Conservation (phyloP, 2,113 vertebrate genomes). For the Notiomystis cincta region DNA sequence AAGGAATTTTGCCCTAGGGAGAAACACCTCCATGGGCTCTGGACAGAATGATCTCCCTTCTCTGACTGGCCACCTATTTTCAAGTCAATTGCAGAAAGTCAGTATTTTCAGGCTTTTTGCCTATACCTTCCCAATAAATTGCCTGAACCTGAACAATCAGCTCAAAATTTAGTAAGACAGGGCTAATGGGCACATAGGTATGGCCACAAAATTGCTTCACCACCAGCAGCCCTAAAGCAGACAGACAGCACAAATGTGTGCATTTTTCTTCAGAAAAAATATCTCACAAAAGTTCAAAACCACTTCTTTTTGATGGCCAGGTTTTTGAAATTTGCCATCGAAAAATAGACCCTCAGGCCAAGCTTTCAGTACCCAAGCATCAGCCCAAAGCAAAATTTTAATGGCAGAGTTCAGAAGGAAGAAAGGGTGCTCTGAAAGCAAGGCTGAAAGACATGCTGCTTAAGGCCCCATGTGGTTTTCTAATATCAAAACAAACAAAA, state of each 20-base stretch:
- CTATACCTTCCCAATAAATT: not conserved
- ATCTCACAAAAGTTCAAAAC: not conserved
- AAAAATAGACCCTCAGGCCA: not conserved
- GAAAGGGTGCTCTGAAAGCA: not conserved
- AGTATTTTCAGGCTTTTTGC: not conserved
- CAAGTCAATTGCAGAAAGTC: not conserved
- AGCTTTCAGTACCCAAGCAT: not conserved
- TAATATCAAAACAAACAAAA: not conserved
- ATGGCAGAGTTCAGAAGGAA: not conserved
- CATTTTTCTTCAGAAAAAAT: not conserved
- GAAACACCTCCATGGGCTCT: not conserved
- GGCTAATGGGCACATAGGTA: fast-evolving
- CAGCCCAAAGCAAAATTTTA: not conserved
- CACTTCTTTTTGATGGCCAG: not conserved
- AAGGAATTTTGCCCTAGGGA: not conserved
- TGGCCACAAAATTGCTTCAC: not conserved
- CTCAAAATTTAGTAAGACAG: not conserved
- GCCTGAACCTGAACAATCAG: not conserved
- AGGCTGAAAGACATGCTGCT: not conserved
- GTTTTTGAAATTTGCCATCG: not conserved
- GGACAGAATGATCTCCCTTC: not conserved
- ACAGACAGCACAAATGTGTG: fast-evolving
- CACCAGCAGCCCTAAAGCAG: not conserved
- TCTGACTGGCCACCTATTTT: not conserved
- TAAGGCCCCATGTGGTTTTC: not conserved